Base-by-base conservation (phyloP, 2,113 vertebrate species). In the Hippocampus guttulatus region DNA sequence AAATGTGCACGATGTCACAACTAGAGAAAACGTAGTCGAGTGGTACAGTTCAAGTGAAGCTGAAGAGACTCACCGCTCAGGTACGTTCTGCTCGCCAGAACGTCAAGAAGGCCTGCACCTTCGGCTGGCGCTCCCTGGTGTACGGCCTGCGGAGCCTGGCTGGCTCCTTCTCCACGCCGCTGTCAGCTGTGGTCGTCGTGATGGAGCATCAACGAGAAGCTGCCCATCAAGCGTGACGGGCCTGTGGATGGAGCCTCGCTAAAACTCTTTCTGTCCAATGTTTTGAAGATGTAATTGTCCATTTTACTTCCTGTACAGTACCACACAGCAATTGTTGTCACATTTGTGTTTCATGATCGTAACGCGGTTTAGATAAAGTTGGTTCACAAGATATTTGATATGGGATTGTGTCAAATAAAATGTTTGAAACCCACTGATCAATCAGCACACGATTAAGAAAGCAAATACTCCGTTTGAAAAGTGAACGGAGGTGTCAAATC, bases 101-200 rank as follows among this genome's bases (percentile, higher is more conserved):
- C 0, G 70, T 95, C 0, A 88, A 94, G 49, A 96, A 95, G 78
- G 94, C 90, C 8, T 71, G 97, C 75, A 82, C 90, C 11, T 93
- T 94, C 84, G 93, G 93, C 70, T 96, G 95, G 84, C 92, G 77
- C 80, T 96, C 95, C 69, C 33, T 98, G 68, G 65, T 98, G 74
- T 74, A 92, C 0, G 95, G 95, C 25, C 78, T 98, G 33, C 96
- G 97, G 77, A 93, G 77, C 64, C 87, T 97, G 62, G 91, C 93
- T 0, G 67, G 86, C 0, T 81, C 85, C 3, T 97, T 95, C 80
- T 83, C 93, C 0, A 82, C 92, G 14, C 94, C 96, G 0, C 84
- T 93, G 0, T 86, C 91, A 0, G 89, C 91, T 0, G 64, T 90
- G 38, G 63, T 92, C 0, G 82, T 96, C 64, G 80, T 91, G 0